Base-by-base conservation (phyloP, 2,888 invertebrate species). In the Gerris lacustris region DNA sequence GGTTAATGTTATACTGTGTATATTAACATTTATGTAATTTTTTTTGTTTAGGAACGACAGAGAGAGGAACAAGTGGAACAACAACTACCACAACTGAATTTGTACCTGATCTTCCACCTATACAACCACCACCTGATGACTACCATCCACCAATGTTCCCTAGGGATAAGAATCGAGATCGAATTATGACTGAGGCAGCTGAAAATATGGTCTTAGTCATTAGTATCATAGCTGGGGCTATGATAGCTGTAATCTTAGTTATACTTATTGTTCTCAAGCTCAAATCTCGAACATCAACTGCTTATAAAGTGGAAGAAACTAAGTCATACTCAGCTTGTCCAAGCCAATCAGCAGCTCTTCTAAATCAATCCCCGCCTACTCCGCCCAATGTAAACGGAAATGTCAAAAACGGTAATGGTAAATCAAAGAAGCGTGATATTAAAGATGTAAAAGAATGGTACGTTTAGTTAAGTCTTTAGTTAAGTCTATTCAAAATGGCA, bases 391-490 rank as follows among this genome's bases (percentile, higher is more conserved):
- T 79, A 73, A 81, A 81, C 68, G 82, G 80, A 76, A 83, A 80
- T 78, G 82, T 79, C 74, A 82, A 76, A 71, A 82, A 81, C 71
- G 75, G 67, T 82, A 84, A 75, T 79, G 80, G 81, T 31, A 82
- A 85, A 79, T 84, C 85, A 72, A 84, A 82, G 74, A 86, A 89
- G 81, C 91, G 92, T 79, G 72, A 72, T 66, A 86, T 90, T 74
- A 92, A 93, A 85, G 93, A 94, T 80, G 92, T 95, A 80, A 95
- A 95, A 84, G 95, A 95, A 85, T 95, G 95, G 95, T 95, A 95
- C 82, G 95, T 95, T 82, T 94, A 90, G 31, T 2, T 31, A 31
- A 31, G 31, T 31, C 31, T 95, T 82, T 94, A 90, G 31, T 2
- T 31, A 31, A 31, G 31, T 31, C 31, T 31, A 31, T 4, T 31